Evolutionary conservation across 2,888 invertebrate species (phyloP).

Genomic region (Aplocera efformata): DNA sequence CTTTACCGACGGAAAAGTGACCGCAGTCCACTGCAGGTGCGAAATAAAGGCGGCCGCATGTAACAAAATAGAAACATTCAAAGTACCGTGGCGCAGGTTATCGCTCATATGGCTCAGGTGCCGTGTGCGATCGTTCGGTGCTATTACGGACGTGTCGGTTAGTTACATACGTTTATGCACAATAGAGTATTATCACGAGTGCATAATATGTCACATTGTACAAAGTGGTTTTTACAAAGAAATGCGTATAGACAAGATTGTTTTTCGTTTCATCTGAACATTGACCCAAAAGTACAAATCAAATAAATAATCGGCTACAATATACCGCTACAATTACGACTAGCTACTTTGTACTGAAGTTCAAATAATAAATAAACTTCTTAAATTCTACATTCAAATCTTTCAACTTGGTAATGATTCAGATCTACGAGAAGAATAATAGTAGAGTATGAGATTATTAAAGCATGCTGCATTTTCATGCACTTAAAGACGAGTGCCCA

Average conservation of each 20-base stretch:
- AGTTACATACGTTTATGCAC: slow-evolving; percentile 24
- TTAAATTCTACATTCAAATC: slow-evolving; percentile 23
- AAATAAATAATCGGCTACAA: slow-evolving; percentile 35
- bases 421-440: slow-evolving; percentile 50
- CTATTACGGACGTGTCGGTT: slow-evolving; percentile 19
- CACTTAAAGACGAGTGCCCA: slow-evolving; percentile 53
- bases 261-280: slow-evolving; percentile 30
- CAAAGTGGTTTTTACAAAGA: slow-evolving; percentile 12
- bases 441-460: slow-evolving; percentile 39
- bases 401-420: slow-evolving; percentile 34
- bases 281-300: slow-evolving; percentile 17
- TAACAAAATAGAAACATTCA: slow-evolving; percentile 79
- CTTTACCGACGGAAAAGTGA: slow-evolving; percentile 84
- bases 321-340: slow-evolving; percentile 45
- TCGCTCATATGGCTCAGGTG: slow-evolving; percentile 10
- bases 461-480: slow-evolving; percentile 67
- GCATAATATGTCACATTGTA: slow-evolving; percentile 14
- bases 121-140: slow-evolving; percentile 11
- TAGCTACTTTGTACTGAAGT: slow-evolving; percentile 70
- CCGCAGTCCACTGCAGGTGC: slow-evolving; percentile 83
- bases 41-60: slow-evolving; percentile 81
- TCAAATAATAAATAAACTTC: slow-evolving; percentile 33
- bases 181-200: slow-evolving; percentile 26
- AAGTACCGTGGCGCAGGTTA: slow-evolving; percentile 42
- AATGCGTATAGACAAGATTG: slow-evolving; percentile 21